Base-by-base conservation (phyloP, 2,888 invertebrate genomes). In the Mactromeris polynyma region DNA sequence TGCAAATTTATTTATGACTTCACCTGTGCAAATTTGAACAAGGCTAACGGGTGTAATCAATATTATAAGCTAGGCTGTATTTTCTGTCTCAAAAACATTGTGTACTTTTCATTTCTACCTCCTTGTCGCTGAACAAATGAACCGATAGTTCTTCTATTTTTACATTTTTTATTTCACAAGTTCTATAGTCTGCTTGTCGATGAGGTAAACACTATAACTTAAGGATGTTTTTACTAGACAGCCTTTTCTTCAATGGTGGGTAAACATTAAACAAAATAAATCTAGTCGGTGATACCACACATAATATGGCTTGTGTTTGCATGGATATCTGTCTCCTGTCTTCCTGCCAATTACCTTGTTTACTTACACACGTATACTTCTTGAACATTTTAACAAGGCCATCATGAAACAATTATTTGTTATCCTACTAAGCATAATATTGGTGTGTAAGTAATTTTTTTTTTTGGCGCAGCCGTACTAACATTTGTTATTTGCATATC, bases 1-100 rank as follows among this genome's bases (percentile, higher is more conserved):
- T 85, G 88, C 77, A 80, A 89, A 84, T 89, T 84, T 81, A 89
- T 86, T 86, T 89, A 86, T 40, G 42, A 84, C 42, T 81, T 91
- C 91, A 89, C 89, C 91, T 91, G 91, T 73, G 85, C 64, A 85
- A 89, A 91, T 91, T 91, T 91, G 83, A 85, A 77, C 79, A 87
- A 85, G 78, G 79, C 86, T 89, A 86, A 21, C 73, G 26, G 14
- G 31, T 46, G 42, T 84, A 90, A 88, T 86, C 88, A 90, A 90
- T 90, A 85, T 58, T 40, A 81, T 78, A 46, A 82, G 38, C 58
- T 33, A 40, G 19, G 81, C 38, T 36, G 36, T 73, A 19, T 26
- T 79, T 2, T 31, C 31, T 40, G 79, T n/a, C 42, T 46, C 79
- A 40, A 79, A 46, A 46, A 77, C 46, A 21, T 64, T n/a, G 36